Conservation (phyloP, 1,140 invertebrate species). For the Telenomus remus region DNA sequence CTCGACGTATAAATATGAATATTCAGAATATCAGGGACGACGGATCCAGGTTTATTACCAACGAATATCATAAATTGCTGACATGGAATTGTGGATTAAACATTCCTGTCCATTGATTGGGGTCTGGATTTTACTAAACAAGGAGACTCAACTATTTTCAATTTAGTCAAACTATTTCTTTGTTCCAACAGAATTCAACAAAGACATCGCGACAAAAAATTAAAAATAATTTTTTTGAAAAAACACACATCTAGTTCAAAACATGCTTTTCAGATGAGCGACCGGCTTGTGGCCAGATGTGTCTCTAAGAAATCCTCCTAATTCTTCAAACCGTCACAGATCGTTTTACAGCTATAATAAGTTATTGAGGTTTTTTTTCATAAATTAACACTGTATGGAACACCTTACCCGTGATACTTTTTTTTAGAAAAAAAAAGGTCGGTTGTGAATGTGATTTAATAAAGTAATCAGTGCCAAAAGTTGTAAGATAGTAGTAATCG, state of each 20-base stretch:
- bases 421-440: too few species aligned
- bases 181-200: background rate
- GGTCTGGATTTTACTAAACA: background rate
- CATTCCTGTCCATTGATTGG: slow-evolving; percentile 27
- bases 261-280: too few species aligned
- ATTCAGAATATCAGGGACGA: slow-evolving; percentile 37
- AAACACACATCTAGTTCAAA: too few species aligned
- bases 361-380: too few species aligned
- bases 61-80: slow-evolving; percentile 21
- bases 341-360: too few species aligned
- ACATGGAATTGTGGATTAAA: slow-evolving; percentile 10
- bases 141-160: slow-evolving; percentile 4
- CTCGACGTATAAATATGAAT: slow-evolving; percentile 28
- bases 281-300: too few species aligned
- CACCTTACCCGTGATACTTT: too few species aligned
- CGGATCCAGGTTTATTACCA: slow-evolving; percentile 23
- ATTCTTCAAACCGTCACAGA: too few species aligned
- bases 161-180: background rate
- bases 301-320: too few species aligned
- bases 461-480: background rate
- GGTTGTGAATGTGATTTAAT: too few species aligned
- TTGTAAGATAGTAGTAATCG: slow-evolving; percentile 29
- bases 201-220: background rate
- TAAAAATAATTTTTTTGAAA: too few species aligned
- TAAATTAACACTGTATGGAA: too few species aligned